These are phyloP conservation scores for Synanthedon vespiformis DNA, from an alignment of 2,888 invertebrate genomes.

Conservation along the genomic window DNA sequence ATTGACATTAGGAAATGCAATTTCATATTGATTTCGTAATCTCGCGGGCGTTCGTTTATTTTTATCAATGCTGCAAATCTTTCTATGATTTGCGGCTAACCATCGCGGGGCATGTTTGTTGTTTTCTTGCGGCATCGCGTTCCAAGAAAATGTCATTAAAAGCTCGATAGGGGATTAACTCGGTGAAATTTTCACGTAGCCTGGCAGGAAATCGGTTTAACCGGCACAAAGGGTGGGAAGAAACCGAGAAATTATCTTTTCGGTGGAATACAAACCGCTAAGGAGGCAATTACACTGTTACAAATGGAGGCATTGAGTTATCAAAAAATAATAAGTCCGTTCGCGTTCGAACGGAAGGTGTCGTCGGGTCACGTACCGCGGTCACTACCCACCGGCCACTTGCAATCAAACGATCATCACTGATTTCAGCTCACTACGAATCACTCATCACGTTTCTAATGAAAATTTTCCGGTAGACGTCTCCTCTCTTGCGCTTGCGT, in stretches of 20 bases:
- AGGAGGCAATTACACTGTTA: constrained; percentile 65
- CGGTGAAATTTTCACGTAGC: constrained; percentile 65
- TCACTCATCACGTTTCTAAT: constrained; percentile 64
- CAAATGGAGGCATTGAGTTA: constrained; percentile 62
- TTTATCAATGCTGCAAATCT: constrained; percentile 67
- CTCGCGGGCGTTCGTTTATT: constrained; percentile 53
- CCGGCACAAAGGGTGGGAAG: constrained; percentile 64
- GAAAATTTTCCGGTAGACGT: constrained; percentile 48
- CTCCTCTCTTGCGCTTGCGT: constrained; percentile 58
- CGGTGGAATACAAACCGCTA: constrained; percentile 60
- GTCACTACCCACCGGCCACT: constrained; percentile 33
- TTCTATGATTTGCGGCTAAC: constrained; percentile 70
- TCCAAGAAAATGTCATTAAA: constrained; percentile 64
- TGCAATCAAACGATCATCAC: constrained; percentile 18
- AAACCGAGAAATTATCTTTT: constrained; percentile 66
- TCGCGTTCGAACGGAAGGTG: constrained; percentile 52
- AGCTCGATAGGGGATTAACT: constrained; percentile 63
- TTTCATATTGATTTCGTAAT: constrained; percentile 70
- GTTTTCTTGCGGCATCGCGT: constrained; percentile 57
- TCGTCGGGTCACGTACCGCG: constrained; percentile 48
- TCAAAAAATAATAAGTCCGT: constrained; percentile 58
- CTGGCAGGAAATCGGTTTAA: constrained; percentile 62
- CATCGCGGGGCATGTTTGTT: constrained; percentile 46
- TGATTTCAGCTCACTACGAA: constrained; percentile 36
- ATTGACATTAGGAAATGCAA: constrained; percentile 72